These are phyloP conservation scores for Crossaster papposus DNA, from an alignment of 53 echinoderm and acorn worm genomes.

Conservation along the genomic window DNA sequence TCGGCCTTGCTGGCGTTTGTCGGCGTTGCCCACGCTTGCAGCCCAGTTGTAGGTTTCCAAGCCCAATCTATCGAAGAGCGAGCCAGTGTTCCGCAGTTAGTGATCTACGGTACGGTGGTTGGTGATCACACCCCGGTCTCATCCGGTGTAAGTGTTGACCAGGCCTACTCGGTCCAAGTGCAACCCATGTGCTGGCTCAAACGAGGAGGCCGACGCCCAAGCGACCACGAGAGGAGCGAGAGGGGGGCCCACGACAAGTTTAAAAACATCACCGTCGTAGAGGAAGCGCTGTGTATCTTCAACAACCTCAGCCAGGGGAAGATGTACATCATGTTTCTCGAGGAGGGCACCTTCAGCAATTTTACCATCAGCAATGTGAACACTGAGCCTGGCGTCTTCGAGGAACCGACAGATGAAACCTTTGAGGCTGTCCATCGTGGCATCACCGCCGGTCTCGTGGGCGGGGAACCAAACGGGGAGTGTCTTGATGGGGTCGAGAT, in stretches of 20 bases:
- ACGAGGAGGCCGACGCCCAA: not conserved
- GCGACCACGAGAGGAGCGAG: not conserved
- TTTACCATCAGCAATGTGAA: slow-evolving; percentile 11
- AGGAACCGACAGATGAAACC: slow-evolving; percentile 3
- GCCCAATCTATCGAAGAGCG: not conserved
- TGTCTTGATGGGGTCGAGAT: slow-evolving; percentile 14
- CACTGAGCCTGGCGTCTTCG: slow-evolving; percentile 1
- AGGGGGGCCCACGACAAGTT: not conserved
- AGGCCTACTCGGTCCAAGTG: not conserved
- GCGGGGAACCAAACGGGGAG: not conserved
- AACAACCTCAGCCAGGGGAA: not conserved
- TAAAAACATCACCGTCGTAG: slow-evolving; percentile 26
- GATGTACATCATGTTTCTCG: slow-evolving; percentile 14
- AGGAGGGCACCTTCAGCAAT: not conserved
- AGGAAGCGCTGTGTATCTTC: not conserved
- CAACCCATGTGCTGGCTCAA: slow-evolving; percentile 31
- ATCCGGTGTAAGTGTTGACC: not conserved
- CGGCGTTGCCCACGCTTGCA: not conserved
- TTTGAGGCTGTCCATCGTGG: slow-evolving; percentile 24
- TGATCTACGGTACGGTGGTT: slow-evolving; percentile 30
- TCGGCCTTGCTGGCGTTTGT: not conserved
- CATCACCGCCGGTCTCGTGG: not conserved
- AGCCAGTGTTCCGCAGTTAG: not conserved
- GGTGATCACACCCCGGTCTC: slow-evolving; percentile 1
- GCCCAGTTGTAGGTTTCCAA: not conserved